These are phyloP conservation scores for Pseudomyrmex concolor DNA, from an alignment of 1,140 invertebrate genomes.

Conservation along the genomic window DNA sequence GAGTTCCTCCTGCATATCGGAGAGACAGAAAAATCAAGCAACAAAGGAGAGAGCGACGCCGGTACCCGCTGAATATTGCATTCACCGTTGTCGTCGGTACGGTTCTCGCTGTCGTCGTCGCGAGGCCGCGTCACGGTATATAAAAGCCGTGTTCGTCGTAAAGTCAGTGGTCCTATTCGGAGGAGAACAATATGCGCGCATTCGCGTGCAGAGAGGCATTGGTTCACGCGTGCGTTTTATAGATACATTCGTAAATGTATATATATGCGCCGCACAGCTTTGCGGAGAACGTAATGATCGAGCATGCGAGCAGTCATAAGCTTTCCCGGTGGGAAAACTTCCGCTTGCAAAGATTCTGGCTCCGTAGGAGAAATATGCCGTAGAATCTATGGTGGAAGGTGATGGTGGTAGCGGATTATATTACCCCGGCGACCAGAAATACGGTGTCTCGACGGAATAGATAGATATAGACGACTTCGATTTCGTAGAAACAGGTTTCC, in stretches of 20 bases:
- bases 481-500: slow-evolving; percentile 24
- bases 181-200: slow-evolving; percentile 42
- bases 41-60: slow-evolving; percentile 63
- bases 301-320: slow-evolving; percentile 1
- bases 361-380: neutral
- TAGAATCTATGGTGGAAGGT: neutral
- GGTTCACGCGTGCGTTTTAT: neutral
- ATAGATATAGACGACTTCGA: slow-evolving; percentile 52
- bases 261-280: neutral
- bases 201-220: no score
- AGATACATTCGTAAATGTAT: neutral
- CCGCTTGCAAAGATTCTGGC: neutral
- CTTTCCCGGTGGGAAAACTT: neutral
- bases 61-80: slow-evolving; percentile 69
- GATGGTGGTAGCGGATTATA: slow-evolving; percentile 30
- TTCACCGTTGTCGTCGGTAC: slow-evolving; percentile 30
- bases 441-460: slow-evolving; percentile 52
- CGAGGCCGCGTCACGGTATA: slow-evolving; percentile 23
- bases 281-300: slow-evolving; percentile 34
- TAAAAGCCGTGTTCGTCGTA: slow-evolving; percentile 57
- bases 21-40: slow-evolving; percentile 71
- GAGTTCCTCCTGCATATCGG: slow-evolving; percentile 20
- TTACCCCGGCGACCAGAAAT: slow-evolving; percentile 33
- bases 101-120: slow-evolving; percentile 38
- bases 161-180: slow-evolving; percentile 56